Evolutionary conservation across 2,113 vertebrate genomes (phyloP).

Genomic region (Pampusana beccarii): DNA sequence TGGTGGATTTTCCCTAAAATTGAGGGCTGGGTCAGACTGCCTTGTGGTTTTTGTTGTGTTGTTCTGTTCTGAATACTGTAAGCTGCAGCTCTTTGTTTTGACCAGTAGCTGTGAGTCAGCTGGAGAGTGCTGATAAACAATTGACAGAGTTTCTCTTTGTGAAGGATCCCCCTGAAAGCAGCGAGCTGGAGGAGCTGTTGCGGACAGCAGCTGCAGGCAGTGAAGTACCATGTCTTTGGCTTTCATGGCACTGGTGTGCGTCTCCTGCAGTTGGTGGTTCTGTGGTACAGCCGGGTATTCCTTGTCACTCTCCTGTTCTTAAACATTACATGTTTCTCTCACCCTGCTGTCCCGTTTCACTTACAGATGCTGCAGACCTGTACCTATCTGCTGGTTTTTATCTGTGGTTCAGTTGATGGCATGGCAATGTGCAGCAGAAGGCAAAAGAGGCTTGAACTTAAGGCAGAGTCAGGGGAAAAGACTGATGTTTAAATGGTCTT

Average conservation of each 20-base stretch:
- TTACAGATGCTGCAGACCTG: not conserved
- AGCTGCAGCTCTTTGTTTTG: slow-evolving; percentile 40
- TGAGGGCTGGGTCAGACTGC: not conserved
- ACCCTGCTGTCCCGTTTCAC: not conserved
- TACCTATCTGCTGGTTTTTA: not conserved
- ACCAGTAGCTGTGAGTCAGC: slow-evolving; percentile 10
- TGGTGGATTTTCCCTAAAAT: not conserved
- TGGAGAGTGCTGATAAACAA: slow-evolving; percentile 21
- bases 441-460: not conserved
- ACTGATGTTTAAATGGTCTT: not conserved
- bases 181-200: not conserved
- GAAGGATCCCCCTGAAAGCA: not conserved
- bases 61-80: not conserved
- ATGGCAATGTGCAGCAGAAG: not conserved
- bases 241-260: not conserved
- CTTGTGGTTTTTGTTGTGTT: not conserved
- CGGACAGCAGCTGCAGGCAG: not conserved
- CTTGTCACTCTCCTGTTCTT: not conserved
- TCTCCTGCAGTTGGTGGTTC: not conserved
- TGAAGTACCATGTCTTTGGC: not conserved
- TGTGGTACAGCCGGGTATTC: not conserved
- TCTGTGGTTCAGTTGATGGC: not conserved
- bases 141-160: slow-evolving; percentile 50
- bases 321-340: not conserved
- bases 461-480: not conserved